Conservation (phyloP, 2,113 vertebrate species). For the Callocephalon fimbriatum region DNA sequence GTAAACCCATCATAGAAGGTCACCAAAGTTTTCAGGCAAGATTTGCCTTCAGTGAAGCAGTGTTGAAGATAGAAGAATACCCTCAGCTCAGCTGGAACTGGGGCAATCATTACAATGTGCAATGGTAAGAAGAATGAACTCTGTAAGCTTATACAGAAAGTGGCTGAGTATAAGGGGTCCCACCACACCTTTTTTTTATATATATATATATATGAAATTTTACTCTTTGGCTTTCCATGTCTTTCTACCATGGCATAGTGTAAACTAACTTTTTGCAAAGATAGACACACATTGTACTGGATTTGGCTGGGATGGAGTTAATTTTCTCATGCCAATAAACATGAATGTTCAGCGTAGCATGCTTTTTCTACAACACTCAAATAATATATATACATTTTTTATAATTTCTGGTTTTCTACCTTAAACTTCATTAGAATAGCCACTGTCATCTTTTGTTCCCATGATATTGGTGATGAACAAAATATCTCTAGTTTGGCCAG, state of each 20-base stretch:
- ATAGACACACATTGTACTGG: fast-evolving
- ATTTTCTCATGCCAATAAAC: not conserved
- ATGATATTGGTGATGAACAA: not conserved
- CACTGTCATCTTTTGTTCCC: not conserved
- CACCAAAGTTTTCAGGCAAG: not conserved
- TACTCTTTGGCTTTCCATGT: not conserved
- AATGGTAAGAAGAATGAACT: not conserved
- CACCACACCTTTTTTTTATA: not conserved
- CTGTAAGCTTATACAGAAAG: not conserved
- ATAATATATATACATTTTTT: not conserved
- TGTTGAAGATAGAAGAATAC: not conserved
- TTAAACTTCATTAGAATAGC: not conserved
- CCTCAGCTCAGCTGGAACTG: not conserved
- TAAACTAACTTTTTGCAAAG: not conserved
- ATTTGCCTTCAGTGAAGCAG: not conserved
- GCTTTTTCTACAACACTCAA: not conserved
- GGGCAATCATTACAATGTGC: not conserved
- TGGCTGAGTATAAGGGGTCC: not conserved
- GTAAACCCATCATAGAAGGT: not conserved
- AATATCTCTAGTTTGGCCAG: not conserved
- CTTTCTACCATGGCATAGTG: not conserved
- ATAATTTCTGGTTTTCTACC: not conserved
- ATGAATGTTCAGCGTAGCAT: not conserved
- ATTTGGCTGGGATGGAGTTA: not conserved
- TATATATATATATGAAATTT: not conserved